Evolutionary conservation across 64 coral and sea anemone species (phyloP), one percentile per base, ranked within the genome.

Genomic region (Montipora capricornis): DNA sequence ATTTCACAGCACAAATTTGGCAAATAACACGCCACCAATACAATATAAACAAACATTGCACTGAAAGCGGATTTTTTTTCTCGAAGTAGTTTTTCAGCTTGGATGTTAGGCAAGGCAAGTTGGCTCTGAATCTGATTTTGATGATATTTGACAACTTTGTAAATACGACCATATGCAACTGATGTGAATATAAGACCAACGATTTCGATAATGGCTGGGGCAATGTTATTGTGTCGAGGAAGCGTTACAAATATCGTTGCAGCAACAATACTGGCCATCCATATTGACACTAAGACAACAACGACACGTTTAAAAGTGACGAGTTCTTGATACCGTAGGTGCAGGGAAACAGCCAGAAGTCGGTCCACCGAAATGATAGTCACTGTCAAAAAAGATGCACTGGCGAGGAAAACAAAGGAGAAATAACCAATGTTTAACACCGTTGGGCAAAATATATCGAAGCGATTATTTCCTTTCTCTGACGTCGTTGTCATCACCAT

Each of bases 291-390:
- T 9, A 92, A 48, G 3, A n/a, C 55, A 1, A 51, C 62, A 6
- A 17, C 17, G 10, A 75, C 68, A 8, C 71, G 90, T 47, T 68
- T 92, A 10, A 81, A 22, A 15, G 90, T 92, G 3, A 92, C 90
- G 1, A 92, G 29, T 4, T 85, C 81, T 78, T 86, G 90, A 64
- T 92, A 86, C 51, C 90, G 68, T 5, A 92, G 58, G 19, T 86
- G 90, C 1, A 92, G 90, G 0, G 47, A 62, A 49, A 92, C 75
- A 0, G 90, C 71, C 12, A 92, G 90, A 47, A 92, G 62, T 77
- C 90, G 51, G 73, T 92, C 90, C 6, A 75, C 4, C n/a, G 80
- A 75, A 11, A 92, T 92, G 20, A 46, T 44, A 12, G 57, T 85
- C 8, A 92, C 49, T 7, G 51, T 85, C 0, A 83, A 64, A 44